Conservation (phyloP, 2,888 invertebrate genomes). For the Carabus problematicus region DNA sequence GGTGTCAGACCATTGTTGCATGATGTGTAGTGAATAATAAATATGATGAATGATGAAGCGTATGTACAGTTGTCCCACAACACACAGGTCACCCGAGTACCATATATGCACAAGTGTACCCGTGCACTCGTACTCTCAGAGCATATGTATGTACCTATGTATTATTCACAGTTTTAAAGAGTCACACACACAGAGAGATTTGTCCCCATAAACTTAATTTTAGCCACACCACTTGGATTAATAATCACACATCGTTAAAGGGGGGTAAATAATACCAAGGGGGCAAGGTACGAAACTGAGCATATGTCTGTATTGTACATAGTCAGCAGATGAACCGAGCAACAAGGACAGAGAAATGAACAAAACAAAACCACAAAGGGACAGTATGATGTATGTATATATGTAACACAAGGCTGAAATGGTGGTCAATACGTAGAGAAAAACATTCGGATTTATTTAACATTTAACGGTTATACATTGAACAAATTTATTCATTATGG, state of each 20-base stretch:
- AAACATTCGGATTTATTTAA: constrained; percentile 29
- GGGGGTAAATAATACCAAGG: constrained; percentile 4
- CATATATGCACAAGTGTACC: too few relatives aligned
- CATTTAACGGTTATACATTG: too few relatives aligned
- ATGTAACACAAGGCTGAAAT: constrained; percentile 42
- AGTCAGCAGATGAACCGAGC: too few relatives aligned
- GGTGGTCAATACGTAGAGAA: background rate
- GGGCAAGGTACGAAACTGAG: constrained; percentile 1
- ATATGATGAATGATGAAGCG: constrained; percentile 37
- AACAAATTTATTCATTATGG: too few relatives aligned
- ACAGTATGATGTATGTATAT: background rate
- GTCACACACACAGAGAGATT: constrained; percentile 32
- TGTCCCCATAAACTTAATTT: constrained; percentile 30
- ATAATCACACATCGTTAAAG: constrained; percentile 19
- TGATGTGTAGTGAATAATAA: constrained; percentile 20
- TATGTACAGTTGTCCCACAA: constrained; percentile 17
- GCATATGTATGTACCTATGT: background rate
- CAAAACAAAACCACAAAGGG: too few relatives aligned
- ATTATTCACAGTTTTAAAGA: constrained; percentile 28
- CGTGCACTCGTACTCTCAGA: background rate
- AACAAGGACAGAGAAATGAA: constrained; percentile 2
- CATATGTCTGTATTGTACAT: too few relatives aligned
- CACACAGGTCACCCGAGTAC: too few relatives aligned
- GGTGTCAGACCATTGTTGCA: constrained; percentile 21
- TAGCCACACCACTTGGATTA: constrained; percentile 35